Conservation (phyloP, 2,113 vertebrate species). For the Azemiops feae region DNA sequence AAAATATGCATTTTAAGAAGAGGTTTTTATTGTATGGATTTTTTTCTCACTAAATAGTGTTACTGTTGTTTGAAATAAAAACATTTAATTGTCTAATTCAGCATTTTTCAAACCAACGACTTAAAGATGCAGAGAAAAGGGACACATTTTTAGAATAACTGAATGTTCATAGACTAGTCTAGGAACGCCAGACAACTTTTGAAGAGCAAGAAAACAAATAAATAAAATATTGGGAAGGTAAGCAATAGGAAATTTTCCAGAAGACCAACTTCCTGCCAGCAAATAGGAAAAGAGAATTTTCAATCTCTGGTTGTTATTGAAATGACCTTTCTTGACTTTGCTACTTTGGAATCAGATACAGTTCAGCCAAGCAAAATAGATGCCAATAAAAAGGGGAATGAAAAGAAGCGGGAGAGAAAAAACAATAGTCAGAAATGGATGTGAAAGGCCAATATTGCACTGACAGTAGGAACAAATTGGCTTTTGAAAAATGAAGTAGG, state of each 20-base stretch:
- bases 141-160: neutral
- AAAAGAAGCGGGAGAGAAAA: fast-evolving
- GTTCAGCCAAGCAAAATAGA: neutral
- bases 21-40: neutral
- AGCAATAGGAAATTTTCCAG: slow-evolving; percentile 6
- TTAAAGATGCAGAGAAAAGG: neutral
- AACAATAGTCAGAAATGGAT: neutral
- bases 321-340: slow-evolving; percentile 3
- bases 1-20: neutral
- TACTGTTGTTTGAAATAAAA: neutral
- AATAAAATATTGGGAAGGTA: neutral
- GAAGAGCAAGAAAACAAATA: neutral
- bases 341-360: neutral
- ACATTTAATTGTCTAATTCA: neutral
- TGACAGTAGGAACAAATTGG: slow-evolving; percentile 7
- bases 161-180: neutral
- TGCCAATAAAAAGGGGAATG: slow-evolving; percentile 8
- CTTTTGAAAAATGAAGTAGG: slow-evolving; percentile 10
- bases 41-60: neutral
- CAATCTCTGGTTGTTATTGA: neutral
- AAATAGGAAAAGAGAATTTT: neutral
- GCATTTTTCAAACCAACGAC: neutral
- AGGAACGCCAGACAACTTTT: neutral
- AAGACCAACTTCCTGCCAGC: slow-evolving; percentile 3
- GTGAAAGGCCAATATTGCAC: slow-evolving; percentile 26